Base-by-base conservation (phyloP, 2,113 vertebrate species). In the Tragulus kanchil region DNA sequence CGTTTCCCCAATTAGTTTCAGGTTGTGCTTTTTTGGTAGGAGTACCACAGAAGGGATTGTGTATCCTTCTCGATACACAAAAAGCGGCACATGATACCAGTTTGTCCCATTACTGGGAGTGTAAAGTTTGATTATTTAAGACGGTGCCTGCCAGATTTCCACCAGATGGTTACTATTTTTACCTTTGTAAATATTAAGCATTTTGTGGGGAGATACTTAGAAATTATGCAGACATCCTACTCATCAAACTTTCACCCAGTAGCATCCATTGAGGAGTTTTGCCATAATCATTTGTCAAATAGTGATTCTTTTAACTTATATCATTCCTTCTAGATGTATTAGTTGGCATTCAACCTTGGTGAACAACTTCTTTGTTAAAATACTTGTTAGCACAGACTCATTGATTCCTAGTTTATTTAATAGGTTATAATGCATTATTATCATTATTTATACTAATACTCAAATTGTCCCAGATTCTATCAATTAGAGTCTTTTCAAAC, bases 161-260 rank as follows among this genome's bases (percentile, higher is more conserved):
- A 42, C 52, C 45, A 36, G 81, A 75, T 89, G 45, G 14, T 73
- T 93, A 83, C 36, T 81, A 79, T 78, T 95, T 96, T 95, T 78
- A 69, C 2, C 31, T 73, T 79, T 91, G 48, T 71, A 90, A 79
- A 88, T 69, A 92, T 85, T 78, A 95, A 85, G 78, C 3, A 54
- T 58, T 84, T 67, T 78, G 48, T 71, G 45, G 73, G 9, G 48
- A 45, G 19, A 89, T 48, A 93, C 11, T 79, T 69, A 50, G 58
- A 85, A 26, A 90, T 62, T 36, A 87, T 25, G 45, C 23, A 89
- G 59, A 42, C 61, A 85, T 52, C 10, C 79, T 56, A 71, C 28
- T 92, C 67, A 78, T 77, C 10, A 83, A 77, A 84, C 26, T 86
- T 73, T 61, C 31, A 58, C 42, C 16, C 13, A 82, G 8, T 28